Percentiles rank a stretch among this genome's conserved stretches.
phyloP scores from a whole-genome alignment of 2,113 vertebrate genomes.

The Ictalurus furcatus region DNA sequence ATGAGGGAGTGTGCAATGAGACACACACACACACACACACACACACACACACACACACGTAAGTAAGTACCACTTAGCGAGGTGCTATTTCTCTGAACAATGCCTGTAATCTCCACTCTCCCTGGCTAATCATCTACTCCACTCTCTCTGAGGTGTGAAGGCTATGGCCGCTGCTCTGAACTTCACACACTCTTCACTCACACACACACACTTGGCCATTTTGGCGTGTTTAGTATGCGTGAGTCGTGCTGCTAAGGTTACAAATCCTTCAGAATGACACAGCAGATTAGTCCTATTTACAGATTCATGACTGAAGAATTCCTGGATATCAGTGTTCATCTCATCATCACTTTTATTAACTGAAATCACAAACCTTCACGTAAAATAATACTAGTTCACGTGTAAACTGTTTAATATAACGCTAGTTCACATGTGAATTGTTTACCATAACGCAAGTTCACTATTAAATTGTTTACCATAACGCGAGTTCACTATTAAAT shows the following conservation, averaged over 20 bases:
- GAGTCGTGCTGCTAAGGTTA: background rate
- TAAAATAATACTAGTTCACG: background rate
- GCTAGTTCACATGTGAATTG: too few relatives aligned
- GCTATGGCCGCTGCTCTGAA: slow-evolving; percentile 10
- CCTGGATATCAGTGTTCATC: background rate
- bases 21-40: slow-evolving; percentile 11
- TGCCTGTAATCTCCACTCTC: slow-evolving; percentile 20
- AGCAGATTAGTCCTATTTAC: background rate
- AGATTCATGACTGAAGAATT: background rate
- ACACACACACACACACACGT: slow-evolving; percentile 30
- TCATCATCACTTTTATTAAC: background rate
- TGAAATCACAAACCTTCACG: background rate
- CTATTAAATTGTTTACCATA: too few relatives aligned
- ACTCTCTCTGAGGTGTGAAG: slow-evolving; percentile 20
- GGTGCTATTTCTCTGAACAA: slow-evolving; percentile 19
- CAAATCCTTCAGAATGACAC: slow-evolving; percentile 15
- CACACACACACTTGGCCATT: background rate
- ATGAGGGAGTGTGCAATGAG: background rate
- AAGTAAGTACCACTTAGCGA: slow-evolving; percentile 24
- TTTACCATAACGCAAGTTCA: too few relatives aligned
- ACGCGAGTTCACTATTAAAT: too few relatives aligned
- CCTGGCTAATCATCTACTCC: slow-evolving; percentile 17
- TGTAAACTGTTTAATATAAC: background rate
- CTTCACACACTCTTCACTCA: slow-evolving; percentile 15
- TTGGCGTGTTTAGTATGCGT: slow-evolving; percentile 13